Percentiles rank a stretch among this genome's conserved stretches.
phyloP scores from a whole-genome alignment of 2,888 invertebrate species.

The Criorhina ranunculi region DNA sequence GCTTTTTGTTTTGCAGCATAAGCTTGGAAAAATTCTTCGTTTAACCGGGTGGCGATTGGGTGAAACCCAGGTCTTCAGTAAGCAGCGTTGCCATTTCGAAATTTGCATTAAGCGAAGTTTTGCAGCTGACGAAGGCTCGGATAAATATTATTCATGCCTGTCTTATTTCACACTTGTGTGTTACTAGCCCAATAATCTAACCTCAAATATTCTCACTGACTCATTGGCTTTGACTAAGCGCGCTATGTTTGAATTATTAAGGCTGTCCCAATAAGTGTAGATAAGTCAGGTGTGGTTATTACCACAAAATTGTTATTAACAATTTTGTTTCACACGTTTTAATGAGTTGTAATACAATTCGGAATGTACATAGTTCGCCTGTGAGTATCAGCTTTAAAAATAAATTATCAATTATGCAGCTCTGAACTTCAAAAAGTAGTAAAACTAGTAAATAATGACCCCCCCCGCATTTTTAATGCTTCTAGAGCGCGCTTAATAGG shows the following conservation, averaged over 20 bases:
- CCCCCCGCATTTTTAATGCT: background rate
- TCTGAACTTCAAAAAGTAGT: too few species aligned
- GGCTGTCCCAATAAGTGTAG: background rate
- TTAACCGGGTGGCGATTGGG: too few species aligned
- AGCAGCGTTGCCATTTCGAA: too few species aligned
- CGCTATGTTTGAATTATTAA: background rate
- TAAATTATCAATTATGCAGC: background rate
- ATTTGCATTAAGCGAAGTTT: too few species aligned
- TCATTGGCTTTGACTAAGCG: background rate
- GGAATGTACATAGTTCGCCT: background rate
- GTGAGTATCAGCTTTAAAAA: background rate
- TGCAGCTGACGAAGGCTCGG: too few species aligned
- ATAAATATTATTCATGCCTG: too few species aligned
- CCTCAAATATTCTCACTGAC: background rate
- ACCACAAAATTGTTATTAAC: background rate
- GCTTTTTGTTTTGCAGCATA: too few species aligned
- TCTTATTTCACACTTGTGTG: too few species aligned
- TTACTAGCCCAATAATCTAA: background rate
- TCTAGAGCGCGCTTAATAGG: background rate
- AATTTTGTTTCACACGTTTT: background rate
- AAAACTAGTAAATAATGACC: background rate
- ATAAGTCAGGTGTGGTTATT: constrained; percentile 12
- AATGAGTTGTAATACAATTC: background rate
- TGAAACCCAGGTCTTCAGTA: too few species aligned
- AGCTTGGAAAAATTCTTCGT: too few species aligned